These are phyloP conservation scores for Drosophila bocki DNA, from an alignment of 1,140 invertebrate species.

Conservation along the genomic window DNA sequence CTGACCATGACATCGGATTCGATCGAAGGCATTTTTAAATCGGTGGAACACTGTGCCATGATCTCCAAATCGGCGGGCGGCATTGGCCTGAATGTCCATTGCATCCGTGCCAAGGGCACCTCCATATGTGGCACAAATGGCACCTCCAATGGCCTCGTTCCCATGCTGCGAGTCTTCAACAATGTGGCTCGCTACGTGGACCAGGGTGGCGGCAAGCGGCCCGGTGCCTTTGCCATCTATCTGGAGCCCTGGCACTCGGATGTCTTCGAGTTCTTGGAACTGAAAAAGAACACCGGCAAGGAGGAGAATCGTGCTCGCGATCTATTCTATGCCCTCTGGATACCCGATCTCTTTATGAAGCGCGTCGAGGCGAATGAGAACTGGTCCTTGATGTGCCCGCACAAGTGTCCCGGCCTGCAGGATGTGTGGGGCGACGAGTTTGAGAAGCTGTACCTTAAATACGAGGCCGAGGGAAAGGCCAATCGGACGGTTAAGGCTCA, in stretches of 20 bases:
- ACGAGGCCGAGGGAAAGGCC: slow-evolving; percentile 93
- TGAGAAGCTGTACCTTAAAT: slow-evolving; percentile 94
- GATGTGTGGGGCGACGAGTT: slow-evolving; percentile 98
- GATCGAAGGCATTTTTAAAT: slow-evolving; percentile 99
- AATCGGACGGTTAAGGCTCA: slow-evolving; percentile 93
- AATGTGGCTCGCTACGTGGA: slow-evolving; percentile 98
- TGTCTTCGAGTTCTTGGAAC: slow-evolving; percentile 97
- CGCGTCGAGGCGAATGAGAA: slow-evolving; percentile 94
- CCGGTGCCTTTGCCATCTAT: slow-evolving; percentile 99
- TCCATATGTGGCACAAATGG: slow-evolving; percentile 98
- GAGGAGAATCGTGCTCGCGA: slow-evolving; percentile 97
- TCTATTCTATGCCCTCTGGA: slow-evolving; percentile 99
- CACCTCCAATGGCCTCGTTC: slow-evolving; percentile 97
- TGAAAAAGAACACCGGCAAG: slow-evolving; percentile 97
- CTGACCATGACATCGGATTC: slow-evolving; percentile 98
- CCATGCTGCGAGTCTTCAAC: slow-evolving; percentile 98
- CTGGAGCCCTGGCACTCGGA: slow-evolving; percentile 99
- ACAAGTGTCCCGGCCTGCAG: slow-evolving; percentile 94
- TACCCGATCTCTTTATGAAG: slow-evolving; percentile 99
- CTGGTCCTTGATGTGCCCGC: slow-evolving; percentile 99
- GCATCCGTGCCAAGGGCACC: slow-evolving; percentile 96
- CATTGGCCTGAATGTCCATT: slow-evolving; percentile 98
- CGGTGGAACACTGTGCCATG: slow-evolving; percentile 96
- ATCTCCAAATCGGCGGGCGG: slow-evolving; percentile 99
- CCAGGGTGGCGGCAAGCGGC: slow-evolving; percentile 98